Base-by-base conservation (phyloP, 2,113 vertebrate species). In the Oncorhynchus keta region DNA sequence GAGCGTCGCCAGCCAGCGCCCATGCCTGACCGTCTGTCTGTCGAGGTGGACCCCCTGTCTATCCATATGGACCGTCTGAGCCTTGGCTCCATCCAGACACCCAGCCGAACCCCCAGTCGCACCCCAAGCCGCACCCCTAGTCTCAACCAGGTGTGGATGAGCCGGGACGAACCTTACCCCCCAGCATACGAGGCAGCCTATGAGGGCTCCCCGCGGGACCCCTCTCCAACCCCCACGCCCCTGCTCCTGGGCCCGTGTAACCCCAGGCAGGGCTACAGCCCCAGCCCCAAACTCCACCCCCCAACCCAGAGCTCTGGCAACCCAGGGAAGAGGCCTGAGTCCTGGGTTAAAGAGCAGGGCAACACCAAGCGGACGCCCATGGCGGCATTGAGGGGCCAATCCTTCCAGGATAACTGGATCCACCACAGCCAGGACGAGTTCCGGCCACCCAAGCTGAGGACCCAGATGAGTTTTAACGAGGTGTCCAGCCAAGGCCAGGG, bases 41-140 rank as follows among this genome's bases (percentile, higher is more conserved):
- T 94, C 0, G 98, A 99, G 0, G 93, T 95, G 28, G 97, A 99
- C 84, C 95, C 97, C 0, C 93, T 99, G 71, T 95, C 95, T 0
- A 92, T 96, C 82, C 96, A 97, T 89, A 98, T 99, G 98, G 97
- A 99, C 78, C 90, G 97, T 85, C 91, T 99, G 79, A 99, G 97
- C 86, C 92, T 99, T 79, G 95, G 89, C 12, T 90, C 91, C 2
- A 88, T 90, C 79, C 92, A 92, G 78, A 94, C 93, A 24, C 93
- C 93, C 3, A 93, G 92, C 75, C 92, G 93, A 75, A 94, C 93
- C 5, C 92, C 93, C 5, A 93, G 90, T 57, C 89, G 92, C 62
- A 93, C 92, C 4, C 93, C 93, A 1, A 93, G 89, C 72, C 90
- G 93, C 76, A 93, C 92, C 66, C 92, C 92, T 0, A 98, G 96